Evolutionary conservation across 2,113 vertebrate genomes (phyloP), one percentile per base, ranked within the genome.

Genomic region (Periophthalmus modestus): DNA sequence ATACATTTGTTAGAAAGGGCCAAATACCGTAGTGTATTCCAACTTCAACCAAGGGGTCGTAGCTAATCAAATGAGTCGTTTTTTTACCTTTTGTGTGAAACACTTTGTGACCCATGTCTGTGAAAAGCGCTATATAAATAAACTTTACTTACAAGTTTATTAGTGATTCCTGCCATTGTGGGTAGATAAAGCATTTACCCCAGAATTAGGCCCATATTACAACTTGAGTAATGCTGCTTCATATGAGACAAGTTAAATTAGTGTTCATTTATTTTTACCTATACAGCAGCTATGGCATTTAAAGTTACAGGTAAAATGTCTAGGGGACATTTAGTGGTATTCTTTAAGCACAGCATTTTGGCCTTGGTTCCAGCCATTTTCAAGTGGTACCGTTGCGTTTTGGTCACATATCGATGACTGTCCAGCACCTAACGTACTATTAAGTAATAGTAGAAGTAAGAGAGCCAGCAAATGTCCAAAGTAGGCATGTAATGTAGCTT

Each of bases 391-490:
- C 57, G 50, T 66, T 84, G 80, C 19, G 77, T 78, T 81, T 82
- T 65, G 77, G 80, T 85, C 78, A 81, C 71, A 66, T 39, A 67
- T 77, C 74, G 62, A 74, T 55, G 4, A 84, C 33, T 46, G 66
- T 85, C 82, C 84, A 81, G 85, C 67, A 86, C 77, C 72, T 79
- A 9, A 28, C 83, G 70, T 72, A 75, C 62, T 43, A 23, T 34
- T 7, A 43, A 36, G 71, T 65, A 75, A 28, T 18, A 59, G 57
- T 59, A 59, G 23, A 13, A 58, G 21, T 14, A 5, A 62, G 59
- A 62, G 34, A 34, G 28, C 34, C 58, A 7, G 18, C 33, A 39
- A 39, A 65, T 39, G 62, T 65, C 62, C 18, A 65, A 4, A n/a
- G 9, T 5, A 43, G 62, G 50, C 54, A 36, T 74, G 78, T 68